Percentiles rank a stretch among this genome's conserved stretches.
phyloP scores from a whole-genome alignment of 2,797 vertebrate genomes.

The Thalassophryne amazonica region DNA sequence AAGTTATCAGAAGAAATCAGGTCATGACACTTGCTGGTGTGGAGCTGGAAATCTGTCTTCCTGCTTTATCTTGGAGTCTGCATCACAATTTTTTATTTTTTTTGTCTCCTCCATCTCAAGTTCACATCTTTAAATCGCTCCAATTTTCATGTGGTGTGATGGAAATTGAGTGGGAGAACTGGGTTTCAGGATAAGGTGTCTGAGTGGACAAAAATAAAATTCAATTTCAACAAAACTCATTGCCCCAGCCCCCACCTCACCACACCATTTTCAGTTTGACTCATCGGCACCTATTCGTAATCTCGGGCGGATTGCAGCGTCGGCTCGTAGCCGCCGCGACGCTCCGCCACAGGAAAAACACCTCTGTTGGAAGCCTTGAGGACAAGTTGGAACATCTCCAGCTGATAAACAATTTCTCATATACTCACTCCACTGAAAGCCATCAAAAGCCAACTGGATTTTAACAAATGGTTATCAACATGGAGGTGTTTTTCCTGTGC shows the following conservation, averaged over 20 bases:
- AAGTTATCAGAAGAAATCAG: constrained; percentile 54
- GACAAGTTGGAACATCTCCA: too few species aligned
- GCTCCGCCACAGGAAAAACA: too few species aligned
- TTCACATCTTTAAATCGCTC: constrained; percentile 78
- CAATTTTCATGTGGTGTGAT: constrained; percentile 73
- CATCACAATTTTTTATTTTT: constrained; percentile 50
- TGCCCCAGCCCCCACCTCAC: neutral
- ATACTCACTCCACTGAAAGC: too few species aligned
- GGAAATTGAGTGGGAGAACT: constrained; percentile 77
- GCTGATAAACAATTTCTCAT: too few species aligned
- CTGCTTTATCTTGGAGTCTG: constrained; percentile 50
- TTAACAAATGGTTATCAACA: too few species aligned
- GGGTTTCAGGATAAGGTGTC: constrained; percentile 73
- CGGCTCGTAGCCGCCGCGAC: too few species aligned
- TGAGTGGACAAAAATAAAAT: constrained; percentile 76
- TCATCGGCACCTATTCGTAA: constrained; percentile 47
- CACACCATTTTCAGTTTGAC: constrained; percentile 21
- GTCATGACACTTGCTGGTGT: constrained; percentile 53
- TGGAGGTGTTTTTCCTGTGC: too few species aligned
- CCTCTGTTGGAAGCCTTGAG: too few species aligned
- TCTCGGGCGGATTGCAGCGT: too few species aligned
- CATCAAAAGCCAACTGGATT: too few species aligned
- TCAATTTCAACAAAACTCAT: constrained; percentile 60
- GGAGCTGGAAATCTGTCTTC: constrained; percentile 48
- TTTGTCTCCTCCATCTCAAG: constrained; percentile 57